phyloP scores from a whole-genome alignment of 2,113 vertebrate species.

The Poecile atricapillus region DNA sequence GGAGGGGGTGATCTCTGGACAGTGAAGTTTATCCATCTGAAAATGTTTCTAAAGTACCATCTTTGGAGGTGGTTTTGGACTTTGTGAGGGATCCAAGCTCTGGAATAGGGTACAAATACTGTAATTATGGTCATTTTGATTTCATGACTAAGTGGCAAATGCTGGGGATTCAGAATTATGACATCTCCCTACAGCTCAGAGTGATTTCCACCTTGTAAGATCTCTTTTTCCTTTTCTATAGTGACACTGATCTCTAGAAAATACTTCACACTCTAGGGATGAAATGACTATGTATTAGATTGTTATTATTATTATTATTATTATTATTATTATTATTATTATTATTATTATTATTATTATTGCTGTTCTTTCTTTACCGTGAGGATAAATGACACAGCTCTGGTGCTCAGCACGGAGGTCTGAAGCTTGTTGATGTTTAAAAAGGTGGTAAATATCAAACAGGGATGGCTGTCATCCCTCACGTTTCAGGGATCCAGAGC shows the following conservation, averaged over 20 bases:
- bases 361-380: background rate
- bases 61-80: background rate
- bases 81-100: background rate
- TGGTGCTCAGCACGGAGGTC: background rate
- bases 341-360: background rate
- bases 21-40: background rate
- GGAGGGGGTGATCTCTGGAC: background rate
- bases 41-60: background rate
- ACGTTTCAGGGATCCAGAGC: background rate
- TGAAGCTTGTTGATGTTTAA: background rate
- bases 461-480: background rate
- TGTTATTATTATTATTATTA: background rate
- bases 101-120: background rate
- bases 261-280: background rate
- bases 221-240: background rate
- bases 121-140: rapidly evolving
- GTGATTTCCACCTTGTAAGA: background rate
- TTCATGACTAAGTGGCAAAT: background rate
- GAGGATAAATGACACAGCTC: background rate
- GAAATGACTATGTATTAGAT: background rate
- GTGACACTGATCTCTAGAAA: background rate
- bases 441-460: background rate
- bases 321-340: background rate
- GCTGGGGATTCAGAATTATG: background rate
- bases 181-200: background rate